Evolutionary conservation across 1,140 invertebrate genomes (phyloP), one percentile per base, ranked within the genome.

Genomic region (Colletes latitarsis): DNA sequence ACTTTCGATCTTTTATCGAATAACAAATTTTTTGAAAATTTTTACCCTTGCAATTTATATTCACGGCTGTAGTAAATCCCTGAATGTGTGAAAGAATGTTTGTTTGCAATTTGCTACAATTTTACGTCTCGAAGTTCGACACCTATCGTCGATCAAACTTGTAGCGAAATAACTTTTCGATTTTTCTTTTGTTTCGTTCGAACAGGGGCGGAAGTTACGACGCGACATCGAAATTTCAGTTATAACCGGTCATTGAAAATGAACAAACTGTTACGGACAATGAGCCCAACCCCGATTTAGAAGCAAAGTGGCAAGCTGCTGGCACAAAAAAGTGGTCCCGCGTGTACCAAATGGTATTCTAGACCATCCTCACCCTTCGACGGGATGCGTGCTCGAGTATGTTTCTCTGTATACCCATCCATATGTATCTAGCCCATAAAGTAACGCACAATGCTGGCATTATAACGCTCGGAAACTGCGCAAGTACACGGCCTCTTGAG

Each of bases 401-500:
- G 58, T 41, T 74, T 21, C 60, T 39, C 46, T 72, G 82, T 73
- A 53, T 82, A 75, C 64, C 64, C 63, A 77, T 70, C 78, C 83
- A 74, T 85, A 85, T 85, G 84, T 85, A 85, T 78, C 84, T 82
- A 83, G 77, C 69, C 79, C 43, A 83, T 87, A 75, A 86, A 83
- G 76, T 77, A 86, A 73, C 81, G n/a, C 69, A 87, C 84, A 87
- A 87, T 83, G 82, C 53, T 14, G 55, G 77, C 41, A 87, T 87
- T 87, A 86, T 86, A 60, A 85, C 82, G 72, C 68, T 52, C 53
- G 76, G 70, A 70, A 81, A 82, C 74, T 86, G 81, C 84, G 74
- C 85, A 87, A 87, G 83, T 82, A 77, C 79, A 82, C 77, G 87
- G 77, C 68, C 84, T 88, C 84, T 88, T 86, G 83, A 89, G 79